Evolutionary conservation across 2,113 vertebrate species (phyloP).

Genomic region (Eretmochelys imbricata): DNA sequence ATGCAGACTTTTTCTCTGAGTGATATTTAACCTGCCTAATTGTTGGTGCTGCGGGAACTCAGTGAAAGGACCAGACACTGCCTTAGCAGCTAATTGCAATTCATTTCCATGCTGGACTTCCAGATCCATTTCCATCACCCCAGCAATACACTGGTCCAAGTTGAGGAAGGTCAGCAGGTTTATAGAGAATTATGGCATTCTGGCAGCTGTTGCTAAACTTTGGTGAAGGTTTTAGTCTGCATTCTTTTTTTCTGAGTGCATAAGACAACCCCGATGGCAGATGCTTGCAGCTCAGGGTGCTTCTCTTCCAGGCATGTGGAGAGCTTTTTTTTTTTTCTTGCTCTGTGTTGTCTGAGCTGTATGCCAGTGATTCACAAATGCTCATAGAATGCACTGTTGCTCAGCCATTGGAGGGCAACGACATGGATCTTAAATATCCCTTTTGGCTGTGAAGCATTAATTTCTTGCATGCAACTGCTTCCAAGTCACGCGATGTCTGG

Average conservation of each 20-base stretch:
- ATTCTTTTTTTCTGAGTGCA: not conserved
- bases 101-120: not conserved
- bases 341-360: not conserved
- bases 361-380: not conserved
- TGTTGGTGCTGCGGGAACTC: not conserved
- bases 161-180: too few species aligned
- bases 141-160: accelerated
- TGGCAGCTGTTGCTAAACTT: not conserved
- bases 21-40: not conserved
- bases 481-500: accelerated
- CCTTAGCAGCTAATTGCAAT: not conserved
- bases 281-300: accelerated
- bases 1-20: not conserved
- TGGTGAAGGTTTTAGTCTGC: not conserved
- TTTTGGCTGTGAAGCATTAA: not conserved
- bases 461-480: not conserved
- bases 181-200: too few species aligned
- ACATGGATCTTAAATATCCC: not conserved
- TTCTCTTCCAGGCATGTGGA: not conserved
- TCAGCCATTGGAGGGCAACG: not conserved
- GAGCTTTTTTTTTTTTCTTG: not conserved
- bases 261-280: not conserved
- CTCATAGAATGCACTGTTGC: not conserved
- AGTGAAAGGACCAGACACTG: not conserved
- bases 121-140: not conserved